Evolutionary conservation across 2,797 vertebrate genomes (phyloP).

Genomic region (Paguma larvata): DNA sequence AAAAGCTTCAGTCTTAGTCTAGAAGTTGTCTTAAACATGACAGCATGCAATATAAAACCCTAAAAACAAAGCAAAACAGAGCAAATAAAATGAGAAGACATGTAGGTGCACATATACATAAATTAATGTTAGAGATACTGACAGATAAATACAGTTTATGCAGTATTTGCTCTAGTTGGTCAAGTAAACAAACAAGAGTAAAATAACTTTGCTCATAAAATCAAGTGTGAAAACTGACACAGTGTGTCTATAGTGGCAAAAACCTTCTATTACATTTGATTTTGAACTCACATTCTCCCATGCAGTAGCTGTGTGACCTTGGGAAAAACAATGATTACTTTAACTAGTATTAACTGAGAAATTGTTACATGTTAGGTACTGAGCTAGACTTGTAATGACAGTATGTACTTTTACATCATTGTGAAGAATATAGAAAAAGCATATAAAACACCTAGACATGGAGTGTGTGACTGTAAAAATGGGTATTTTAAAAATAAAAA

Average conservation of each 20-base stretch:
- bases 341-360: not conserved
- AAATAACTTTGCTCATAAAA: slow-evolving; percentile 3
- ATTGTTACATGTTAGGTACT: not conserved
- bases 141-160: not conserved
- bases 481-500: not conserved
- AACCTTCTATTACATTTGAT: not conserved
- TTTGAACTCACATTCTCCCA: not conserved
- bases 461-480: not conserved
- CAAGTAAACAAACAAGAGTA: not conserved
- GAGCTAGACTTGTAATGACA: not conserved
- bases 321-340: not conserved
- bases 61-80: not conserved
- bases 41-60: not conserved
- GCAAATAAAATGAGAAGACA: not conserved
- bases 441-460: not conserved
- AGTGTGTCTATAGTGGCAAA: not conserved
- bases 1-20: not conserved
- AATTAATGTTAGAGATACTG: not conserved
- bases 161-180: not conserved
- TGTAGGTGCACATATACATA: not conserved
- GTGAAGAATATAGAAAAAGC: not conserved
- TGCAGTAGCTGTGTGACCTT: not conserved
- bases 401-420: not conserved
- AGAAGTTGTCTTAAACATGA: not conserved
- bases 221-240: not conserved